Evolutionary conservation across 2,113 vertebrate genomes (phyloP), one percentile per base, ranked within the genome.

Genomic region (Excalfactoria chinensis): DNA sequence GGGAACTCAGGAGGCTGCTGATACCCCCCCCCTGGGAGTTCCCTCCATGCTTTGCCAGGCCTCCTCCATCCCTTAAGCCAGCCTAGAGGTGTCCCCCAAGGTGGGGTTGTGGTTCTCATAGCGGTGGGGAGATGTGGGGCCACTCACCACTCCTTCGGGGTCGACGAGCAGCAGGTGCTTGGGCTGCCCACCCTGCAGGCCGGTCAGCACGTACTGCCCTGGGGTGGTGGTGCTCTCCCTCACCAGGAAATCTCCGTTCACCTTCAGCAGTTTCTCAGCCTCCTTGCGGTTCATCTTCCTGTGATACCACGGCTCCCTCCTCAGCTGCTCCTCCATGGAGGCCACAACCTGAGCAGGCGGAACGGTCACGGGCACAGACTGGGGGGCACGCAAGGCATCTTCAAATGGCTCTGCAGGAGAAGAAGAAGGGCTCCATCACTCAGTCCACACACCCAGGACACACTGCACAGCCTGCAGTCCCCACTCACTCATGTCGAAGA

Each of bases 111-210:
- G 44, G 40, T 9, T 70, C 49, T 23, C 12, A 22, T 28, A 49
- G 26, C 5, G 1, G 3, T 56, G 34, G 59, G 13, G 23, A 35
- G 15, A 25, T 11, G 15, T 13, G 2, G 5, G 3, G 5, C 1
- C 34, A 97, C 98, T 98, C 95, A 99, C 99, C 99, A 99, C 99
- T 95, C 99, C 99, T 95, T 99, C 99, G 0, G 99, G 99, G 92
- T 99, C 99, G 2, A 99, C 99, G 6, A 99, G 98, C 8, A 99
- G 98, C 92, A 99, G 97, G 90, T 99, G 99, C 93, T 99, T 99
- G 90, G 99, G 97, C 93, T 99, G 99, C 41, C 99, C 98, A 0
- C 98, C 99, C 97, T 99, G 99, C 93, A 99, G 94, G 18, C 99
- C 99, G 0, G 99, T 99, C 83, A 99, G 98, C 82, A 99, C 99